A percentile compares a stretch with the other conserved stretches of the same genome.
Conservation (phyloP, 2,888 invertebrate genomes). For the Elysia crispata region DNA sequence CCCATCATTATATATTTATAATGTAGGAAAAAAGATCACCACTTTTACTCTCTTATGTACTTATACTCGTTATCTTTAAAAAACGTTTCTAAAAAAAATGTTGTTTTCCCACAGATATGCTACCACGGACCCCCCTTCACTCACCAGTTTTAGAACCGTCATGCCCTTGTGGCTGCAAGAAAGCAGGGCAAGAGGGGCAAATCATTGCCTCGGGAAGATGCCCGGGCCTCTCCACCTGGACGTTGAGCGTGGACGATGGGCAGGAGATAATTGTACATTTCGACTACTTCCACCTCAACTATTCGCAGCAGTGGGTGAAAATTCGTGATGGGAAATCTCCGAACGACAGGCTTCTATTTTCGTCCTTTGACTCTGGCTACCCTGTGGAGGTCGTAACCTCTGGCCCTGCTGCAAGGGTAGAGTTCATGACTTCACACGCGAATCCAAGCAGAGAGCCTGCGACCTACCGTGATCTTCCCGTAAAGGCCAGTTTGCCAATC, state of each 20-base stretch:
- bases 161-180: conserved; percentile 66
- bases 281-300: conserved; percentile 64
- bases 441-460: conserved; percentile 31
- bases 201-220: conserved; percentile 70
- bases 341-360: conserved; percentile 63
- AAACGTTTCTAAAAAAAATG: background rate
- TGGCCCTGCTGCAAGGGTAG: conserved; percentile 66
- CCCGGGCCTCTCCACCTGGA: conserved; percentile 65
- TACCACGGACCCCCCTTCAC: conserved; percentile 58
- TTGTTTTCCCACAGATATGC: conserved; percentile 56
- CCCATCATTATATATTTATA: too few species aligned
- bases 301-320: conserved; percentile 69
- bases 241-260: conserved; percentile 57
- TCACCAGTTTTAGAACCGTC: conserved; percentile 53
- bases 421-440: conserved; percentile 64
- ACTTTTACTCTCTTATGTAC: too few species aligned
- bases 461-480: background rate
- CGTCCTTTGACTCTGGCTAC: conserved; percentile 58
- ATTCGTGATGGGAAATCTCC: conserved; percentile 67
- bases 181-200: conserved; percentile 56
- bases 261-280: conserved; percentile 65
- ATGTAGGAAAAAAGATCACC: too few species aligned
- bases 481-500: conserved; percentile 54
- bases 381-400: conserved; percentile 63
- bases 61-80: background rate